Evolutionary conservation across 2,888 invertebrate genomes (phyloP).

Genomic region (Orthosia incerta): DNA sequence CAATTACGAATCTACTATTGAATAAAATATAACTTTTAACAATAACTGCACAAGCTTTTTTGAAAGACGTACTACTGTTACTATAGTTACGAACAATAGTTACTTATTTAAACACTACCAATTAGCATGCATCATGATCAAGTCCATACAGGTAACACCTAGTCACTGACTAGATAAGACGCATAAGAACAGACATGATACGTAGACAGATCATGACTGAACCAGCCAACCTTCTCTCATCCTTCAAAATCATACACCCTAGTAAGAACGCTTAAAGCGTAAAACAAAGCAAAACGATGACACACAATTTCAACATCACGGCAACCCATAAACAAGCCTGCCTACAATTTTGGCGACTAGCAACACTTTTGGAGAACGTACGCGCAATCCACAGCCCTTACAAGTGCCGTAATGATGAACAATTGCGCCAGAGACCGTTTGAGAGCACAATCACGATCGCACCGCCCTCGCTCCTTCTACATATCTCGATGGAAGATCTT

Average conservation of each 20-base stretch:
- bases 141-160: neutral
- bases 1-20: neutral
- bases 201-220: no score
- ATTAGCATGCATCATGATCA: no score
- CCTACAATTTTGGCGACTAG: conserved; percentile 39
- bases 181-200: no score
- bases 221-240: neutral
- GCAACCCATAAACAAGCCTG: conserved; percentile 26
- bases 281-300: conserved; percentile 16
- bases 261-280: neutral
- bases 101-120: no score
- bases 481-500: conserved; percentile 66
- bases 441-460: conserved; percentile 79
- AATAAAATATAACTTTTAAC: no score
- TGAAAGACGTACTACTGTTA: neutral
- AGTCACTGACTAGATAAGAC: no score
- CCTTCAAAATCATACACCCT: neutral
- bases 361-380: conserved; percentile 49
- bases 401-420: conserved; percentile 74
- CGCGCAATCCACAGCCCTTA: conserved; percentile 64
- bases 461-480: conserved; percentile 75
- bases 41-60: neutral
- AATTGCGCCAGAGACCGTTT: conserved; percentile 76
- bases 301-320: conserved; percentile 31
- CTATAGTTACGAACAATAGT: no score